Evolutionary conservation across 2,113 vertebrate genomes (phyloP).

Genomic region (Acanthochromis polyacanthus): DNA sequence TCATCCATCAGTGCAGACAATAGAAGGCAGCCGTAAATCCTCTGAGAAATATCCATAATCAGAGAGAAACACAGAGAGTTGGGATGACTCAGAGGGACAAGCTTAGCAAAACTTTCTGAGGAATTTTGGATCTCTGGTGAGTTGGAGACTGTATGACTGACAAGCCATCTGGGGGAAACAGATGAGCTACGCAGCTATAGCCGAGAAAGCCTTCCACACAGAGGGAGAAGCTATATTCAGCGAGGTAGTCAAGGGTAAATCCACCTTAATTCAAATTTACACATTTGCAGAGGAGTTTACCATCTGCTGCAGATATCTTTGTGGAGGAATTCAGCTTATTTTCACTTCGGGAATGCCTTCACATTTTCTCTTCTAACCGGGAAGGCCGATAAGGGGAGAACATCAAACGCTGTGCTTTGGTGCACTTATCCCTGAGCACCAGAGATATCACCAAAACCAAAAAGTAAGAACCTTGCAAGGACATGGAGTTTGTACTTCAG

Average conservation of each 20-base stretch:
- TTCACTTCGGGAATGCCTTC: conserved; percentile 1
- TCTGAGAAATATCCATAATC: conserved; percentile 52
- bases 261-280: conserved; percentile 47
- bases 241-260: conserved; percentile 42
- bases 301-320: conserved; percentile 31
- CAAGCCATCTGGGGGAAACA: conserved; percentile 72
- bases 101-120: conserved; percentile 56
- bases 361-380: conserved; percentile 1
- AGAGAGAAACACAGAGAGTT: conserved; percentile 35
- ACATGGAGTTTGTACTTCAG: neutral
- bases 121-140: conserved; percentile 58
- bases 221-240: conserved; percentile 53
- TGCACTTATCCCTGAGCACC: neutral
- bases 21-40: conserved; percentile 25
- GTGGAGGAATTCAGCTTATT: conserved; percentile 10
- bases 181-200: conserved; percentile 52
- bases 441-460: conserved; percentile 5
- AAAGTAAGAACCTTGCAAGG: neutral
- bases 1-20: conserved; percentile 58
- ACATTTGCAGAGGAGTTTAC: conserved; percentile 44
- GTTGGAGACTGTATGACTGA: conserved; percentile 54
- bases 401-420: neutral
- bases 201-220: conserved; percentile 44
- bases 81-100: conserved; percentile 54
- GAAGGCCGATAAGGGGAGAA: neutral